Evolutionary conservation across 1,140 invertebrate genomes (phyloP).

Genomic region (Halyomorpha halys): DNA sequence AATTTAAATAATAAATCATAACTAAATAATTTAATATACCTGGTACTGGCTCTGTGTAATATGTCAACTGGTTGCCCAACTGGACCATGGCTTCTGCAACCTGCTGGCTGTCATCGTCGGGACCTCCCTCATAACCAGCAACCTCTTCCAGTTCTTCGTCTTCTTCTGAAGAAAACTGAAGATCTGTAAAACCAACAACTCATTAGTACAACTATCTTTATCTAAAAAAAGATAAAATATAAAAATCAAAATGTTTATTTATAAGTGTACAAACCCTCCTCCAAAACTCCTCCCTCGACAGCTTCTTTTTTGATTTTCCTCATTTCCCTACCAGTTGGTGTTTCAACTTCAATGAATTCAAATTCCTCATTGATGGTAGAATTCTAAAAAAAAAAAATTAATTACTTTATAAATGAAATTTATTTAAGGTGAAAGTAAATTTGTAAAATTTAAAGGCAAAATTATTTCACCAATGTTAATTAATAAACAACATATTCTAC

Average conservation of each 20-base stretch:
- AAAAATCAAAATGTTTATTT: neutral
- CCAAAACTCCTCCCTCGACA: conserved; percentile 35
- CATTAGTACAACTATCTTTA: neutral
- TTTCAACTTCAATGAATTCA: conserved; percentile 63
- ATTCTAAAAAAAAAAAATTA: conserved; percentile 37
- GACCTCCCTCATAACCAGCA: conserved; percentile 42
- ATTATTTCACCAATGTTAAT: no score
- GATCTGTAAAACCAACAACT: conserved; percentile 39
- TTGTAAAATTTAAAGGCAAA: no score
- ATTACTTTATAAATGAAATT: no score
- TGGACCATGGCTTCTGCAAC: conserved; percentile 77
- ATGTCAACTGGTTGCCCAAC: conserved; percentile 60
- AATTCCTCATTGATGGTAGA: conserved; percentile 52
- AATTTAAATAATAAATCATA: no score
- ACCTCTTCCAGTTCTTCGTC: conserved; percentile 52
- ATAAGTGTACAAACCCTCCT: conserved; percentile 44
- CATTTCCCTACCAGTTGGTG: conserved; percentile 39
- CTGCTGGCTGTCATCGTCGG: conserved; percentile 65
- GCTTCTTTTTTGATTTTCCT: conserved; percentile 31
- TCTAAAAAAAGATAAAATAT: neutral
- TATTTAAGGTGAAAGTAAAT: no score
- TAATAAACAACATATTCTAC: no score
- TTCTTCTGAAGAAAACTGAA: conserved; percentile 62
- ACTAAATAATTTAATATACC: neutral
- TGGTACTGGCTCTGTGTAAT: conserved; percentile 38